Base-by-base conservation (phyloP, 2,797 vertebrate species). In the Pangasius djambal region DNA sequence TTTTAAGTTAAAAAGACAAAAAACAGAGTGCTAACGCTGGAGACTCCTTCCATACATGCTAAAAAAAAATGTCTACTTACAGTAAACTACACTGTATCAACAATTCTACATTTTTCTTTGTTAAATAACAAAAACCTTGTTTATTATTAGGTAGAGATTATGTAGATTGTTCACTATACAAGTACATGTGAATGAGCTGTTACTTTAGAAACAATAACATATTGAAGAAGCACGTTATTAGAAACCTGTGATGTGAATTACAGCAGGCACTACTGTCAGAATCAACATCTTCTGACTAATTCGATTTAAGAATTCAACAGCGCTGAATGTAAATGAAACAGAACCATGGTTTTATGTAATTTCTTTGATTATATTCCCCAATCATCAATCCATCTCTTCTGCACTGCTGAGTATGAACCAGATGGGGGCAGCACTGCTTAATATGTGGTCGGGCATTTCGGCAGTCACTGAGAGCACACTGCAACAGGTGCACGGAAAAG, bases 391-490 rank as follows among this genome's bases (percentile, higher is more conserved):
- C 13, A 16, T 79, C 34, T 28, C 40, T 72, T 34, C 81, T 95
- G 95, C 92, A 95, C 91, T 95, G 90, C 89, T 91, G 37, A 0
- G 0, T 22, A 31, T 20, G 40, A 61, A 55, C 93, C 95, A 93
- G 91, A 40, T 93, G 95, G 91, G 95, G 95, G 95, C 28, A 95
- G 93, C 92, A 96, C 92, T n/a, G 87, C 87, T 90, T 91, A 94
- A 91, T 82, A 84, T 57, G 85, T 86, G 44, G 55, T 22, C 16
- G 1, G 81, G 48, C 25, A 28, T 18, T 31, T 52, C 48, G 28
- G 22, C 9, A n/a, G 13, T 44, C 31, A 31, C 13, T 59, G 50
- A 61, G 65, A 37, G 87, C 61, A 48, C 28, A 50, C 18, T 57
- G 75, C 44, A 86, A 67, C 69, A 82, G 31, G 87, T 77, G 78